Evolutionary conservation across 2,113 vertebrate species (phyloP), one percentile per base, ranked within the genome.

Genomic region (Paedocypris sp.): DNA sequence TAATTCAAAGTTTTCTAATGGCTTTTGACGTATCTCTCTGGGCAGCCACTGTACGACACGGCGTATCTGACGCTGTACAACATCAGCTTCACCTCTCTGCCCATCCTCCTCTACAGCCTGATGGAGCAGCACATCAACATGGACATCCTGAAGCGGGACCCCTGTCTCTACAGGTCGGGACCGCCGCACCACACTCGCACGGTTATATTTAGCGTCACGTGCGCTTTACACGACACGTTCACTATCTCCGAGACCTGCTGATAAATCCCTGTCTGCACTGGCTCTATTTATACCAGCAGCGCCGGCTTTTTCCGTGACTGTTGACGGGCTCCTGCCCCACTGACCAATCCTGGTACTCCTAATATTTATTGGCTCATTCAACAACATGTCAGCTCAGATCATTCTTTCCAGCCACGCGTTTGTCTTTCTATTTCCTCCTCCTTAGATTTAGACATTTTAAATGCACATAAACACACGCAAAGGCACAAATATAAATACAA

Each of bases 61-160:
- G 95, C 95, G 8, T 98, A 96, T 81, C 80, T 98, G 78, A 97
- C 95, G 12, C 84, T 98, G 60, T 98, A 98, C 87, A 98, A 98
- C 83, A 98, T 98, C 87, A 97, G 94, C 83, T 98, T 98, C 78
- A 98, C 95, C 4, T 98, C 95, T 49, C 90, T 98, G 69, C 95
- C 95, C 67, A 96, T 98, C 68, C 90, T 98, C 47, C 80, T 96
- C 65, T 94, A 96, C 47, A 92, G 95, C 72, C 89, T 98, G 31
- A 88, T 93, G 60, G 95, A 98, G 77, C 94, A 98, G 71, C 94
- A 98, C 60, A 86, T 98, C 41, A 80, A 89, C 76, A 80, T 84
- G 62, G 94, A 97, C 29, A 85, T 88, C 26, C 89, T 98, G 66
- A 91, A 87, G 79, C 90, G 89, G 73, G 91, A 98, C 73, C 95